Percentiles rank a stretch among this genome's conserved stretches.
Evolutionary conservation across 2,888 invertebrate genomes (phyloP).

Genomic region (Diachrysia chrysitis): DNA sequence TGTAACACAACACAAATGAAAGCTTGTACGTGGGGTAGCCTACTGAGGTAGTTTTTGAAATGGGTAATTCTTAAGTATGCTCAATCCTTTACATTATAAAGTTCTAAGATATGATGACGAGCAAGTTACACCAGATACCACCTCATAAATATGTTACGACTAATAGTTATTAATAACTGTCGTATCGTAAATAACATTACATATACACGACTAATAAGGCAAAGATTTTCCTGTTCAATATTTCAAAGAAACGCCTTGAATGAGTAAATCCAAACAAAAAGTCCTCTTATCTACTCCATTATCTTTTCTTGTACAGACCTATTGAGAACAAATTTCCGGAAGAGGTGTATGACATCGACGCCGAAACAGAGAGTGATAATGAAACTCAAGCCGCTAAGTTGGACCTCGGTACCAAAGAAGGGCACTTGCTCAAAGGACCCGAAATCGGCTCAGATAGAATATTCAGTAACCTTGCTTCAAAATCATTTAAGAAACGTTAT

Average conservation of each 20-base stretch:
- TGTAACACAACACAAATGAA: not conserved
- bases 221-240: slow-evolving; percentile 26
- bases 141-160: not conserved
- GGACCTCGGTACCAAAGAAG: slow-evolving; percentile 96
- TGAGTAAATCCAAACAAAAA: slow-evolving; percentile 28
- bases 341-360: slow-evolving; percentile 97
- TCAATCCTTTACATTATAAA: not conserved
- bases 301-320: slow-evolving; percentile 69
- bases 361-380: slow-evolving; percentile 94
- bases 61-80: not conserved
- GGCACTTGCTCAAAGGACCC: slow-evolving; percentile 97
- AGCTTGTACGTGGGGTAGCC: not conserved
- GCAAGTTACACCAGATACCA: not conserved
- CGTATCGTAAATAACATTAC: not conserved
- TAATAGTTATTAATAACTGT: not conserved
- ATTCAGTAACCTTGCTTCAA: slow-evolving; percentile 97
- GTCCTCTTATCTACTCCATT: slow-evolving; percentile 42
- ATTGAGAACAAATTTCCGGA: slow-evolving; percentile 88
- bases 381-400: slow-evolving; percentile 92
- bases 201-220: slow-evolving; percentile 3
- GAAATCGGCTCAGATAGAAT: slow-evolving; percentile 96
- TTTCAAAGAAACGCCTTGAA: slow-evolving; percentile 33
- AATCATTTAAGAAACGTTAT: slow-evolving; percentile 96
- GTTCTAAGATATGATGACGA: not conserved
- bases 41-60: not conserved